phyloP scores from a whole-genome alignment of 2,888 invertebrate genomes.

The Lasioglossum vierecki region DNA sequence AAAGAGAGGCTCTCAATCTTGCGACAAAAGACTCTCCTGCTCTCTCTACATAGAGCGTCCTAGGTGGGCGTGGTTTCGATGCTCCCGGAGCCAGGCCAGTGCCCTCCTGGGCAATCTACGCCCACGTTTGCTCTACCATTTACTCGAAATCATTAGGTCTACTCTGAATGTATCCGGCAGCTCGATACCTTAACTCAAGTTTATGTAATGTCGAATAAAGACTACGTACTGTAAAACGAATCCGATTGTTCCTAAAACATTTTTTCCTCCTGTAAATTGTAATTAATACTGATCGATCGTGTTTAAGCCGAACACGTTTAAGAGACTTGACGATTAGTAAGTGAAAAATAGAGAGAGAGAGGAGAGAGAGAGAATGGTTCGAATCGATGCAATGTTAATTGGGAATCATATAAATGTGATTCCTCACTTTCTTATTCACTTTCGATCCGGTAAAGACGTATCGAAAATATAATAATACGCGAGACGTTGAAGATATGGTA shows the following conservation, averaged over 20 bases:
- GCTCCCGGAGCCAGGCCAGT: background rate
- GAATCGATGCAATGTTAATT: background rate
- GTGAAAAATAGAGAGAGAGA: background rate
- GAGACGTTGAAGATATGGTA: constrained; percentile 43
- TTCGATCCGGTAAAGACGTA: constrained; percentile 28
- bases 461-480: constrained; percentile 32
- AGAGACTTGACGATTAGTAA: constrained; percentile 12
- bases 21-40: background rate
- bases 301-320: constrained; percentile 10
- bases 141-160: background rate
- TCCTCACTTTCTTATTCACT: constrained; percentile 7
- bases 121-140: background rate
- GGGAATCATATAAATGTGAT: constrained; percentile 17
- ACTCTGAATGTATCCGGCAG: constrained; percentile 7
- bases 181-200: background rate
- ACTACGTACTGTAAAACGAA: background rate
- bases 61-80: no score
- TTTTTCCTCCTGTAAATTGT: background rate
- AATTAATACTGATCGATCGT: constrained; percentile 39
- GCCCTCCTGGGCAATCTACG: background rate
- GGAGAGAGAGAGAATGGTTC: background rate
- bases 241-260: constrained; percentile 8
- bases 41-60: background rate
- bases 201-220: constrained; percentile 17
- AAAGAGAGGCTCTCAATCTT: background rate